Evolutionary conservation across 1,140 invertebrate genomes (phyloP).

Genomic region (Achatina immaculata): DNA sequence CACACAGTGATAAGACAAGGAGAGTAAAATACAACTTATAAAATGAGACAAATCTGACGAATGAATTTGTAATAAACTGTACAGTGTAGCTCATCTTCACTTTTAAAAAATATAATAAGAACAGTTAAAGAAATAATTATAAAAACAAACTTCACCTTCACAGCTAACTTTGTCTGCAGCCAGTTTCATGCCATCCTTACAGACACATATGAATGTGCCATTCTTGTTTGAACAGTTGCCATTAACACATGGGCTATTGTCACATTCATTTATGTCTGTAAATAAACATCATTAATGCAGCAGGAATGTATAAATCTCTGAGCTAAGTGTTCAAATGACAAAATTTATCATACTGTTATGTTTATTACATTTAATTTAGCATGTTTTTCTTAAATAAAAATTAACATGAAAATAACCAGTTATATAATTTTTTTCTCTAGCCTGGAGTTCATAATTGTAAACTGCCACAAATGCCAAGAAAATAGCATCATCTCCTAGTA

Average conservation of each 20-base stretch:
- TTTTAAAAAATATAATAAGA: background rate
- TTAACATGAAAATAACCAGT: background rate
- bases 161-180: background rate
- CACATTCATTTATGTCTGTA: slow-evolving; percentile 1
- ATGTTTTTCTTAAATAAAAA: background rate
- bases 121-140: background rate
- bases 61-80: background rate
- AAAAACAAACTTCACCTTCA: background rate
- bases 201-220: background rate
- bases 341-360: background rate
- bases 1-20: background rate
- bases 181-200: background rate
- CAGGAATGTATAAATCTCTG: background rate
- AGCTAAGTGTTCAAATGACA: background rate
- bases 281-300: background rate
- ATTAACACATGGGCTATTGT: background rate
- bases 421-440: background rate
- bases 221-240: background rate
- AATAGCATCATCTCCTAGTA: no score
- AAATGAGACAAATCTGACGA: background rate
- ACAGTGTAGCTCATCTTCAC: background rate
- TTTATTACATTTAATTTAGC: background rate
- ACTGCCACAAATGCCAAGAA: no score
- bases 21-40: background rate
- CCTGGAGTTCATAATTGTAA: background rate